A percentile compares a stretch with the other conserved stretches of the same genome.
Conservation (phyloP, 2,888 invertebrate genomes). For the Hyles lineata region DNA sequence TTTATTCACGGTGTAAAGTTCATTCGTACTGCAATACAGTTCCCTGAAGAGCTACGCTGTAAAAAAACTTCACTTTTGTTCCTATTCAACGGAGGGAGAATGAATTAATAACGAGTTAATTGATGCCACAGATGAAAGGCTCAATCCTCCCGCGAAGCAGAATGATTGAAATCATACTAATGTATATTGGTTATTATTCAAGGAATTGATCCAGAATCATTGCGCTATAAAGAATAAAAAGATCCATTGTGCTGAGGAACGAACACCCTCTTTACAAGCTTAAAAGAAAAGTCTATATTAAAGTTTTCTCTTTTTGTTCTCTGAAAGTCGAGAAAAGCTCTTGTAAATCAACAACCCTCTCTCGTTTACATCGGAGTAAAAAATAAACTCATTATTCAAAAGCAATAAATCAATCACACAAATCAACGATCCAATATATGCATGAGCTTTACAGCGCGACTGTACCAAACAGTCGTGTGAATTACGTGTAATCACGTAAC, state of each 20-base stretch:
- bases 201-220: too few species aligned
- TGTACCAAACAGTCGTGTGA: constrained; percentile 30
- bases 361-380: too few species aligned
- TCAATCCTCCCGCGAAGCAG: background rate
- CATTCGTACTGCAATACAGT: constrained; percentile 7
- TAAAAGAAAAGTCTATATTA: too few species aligned
- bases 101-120: constrained; percentile 7
- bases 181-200: background rate
- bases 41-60: constrained; percentile 7
- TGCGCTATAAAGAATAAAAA: too few species aligned
- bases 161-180: background rate
- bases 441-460: background rate
- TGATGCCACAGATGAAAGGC: background rate
- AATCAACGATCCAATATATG: background rate
- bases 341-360: too few species aligned
- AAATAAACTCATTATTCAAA: too few species aligned
- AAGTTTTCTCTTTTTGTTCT: too few species aligned
- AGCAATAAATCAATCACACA: too few species aligned
- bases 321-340: too few species aligned
- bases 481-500: constrained; percentile 53
- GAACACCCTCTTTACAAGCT: too few species aligned
- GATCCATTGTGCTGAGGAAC: too few species aligned
- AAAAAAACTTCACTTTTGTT: constrained; percentile 22
- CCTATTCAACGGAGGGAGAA: constrained; percentile 1
- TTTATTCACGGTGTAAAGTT: constrained; percentile 24